Conservation (phyloP, 1,140 invertebrate species). For the Schlechtendalia chinensis region DNA sequence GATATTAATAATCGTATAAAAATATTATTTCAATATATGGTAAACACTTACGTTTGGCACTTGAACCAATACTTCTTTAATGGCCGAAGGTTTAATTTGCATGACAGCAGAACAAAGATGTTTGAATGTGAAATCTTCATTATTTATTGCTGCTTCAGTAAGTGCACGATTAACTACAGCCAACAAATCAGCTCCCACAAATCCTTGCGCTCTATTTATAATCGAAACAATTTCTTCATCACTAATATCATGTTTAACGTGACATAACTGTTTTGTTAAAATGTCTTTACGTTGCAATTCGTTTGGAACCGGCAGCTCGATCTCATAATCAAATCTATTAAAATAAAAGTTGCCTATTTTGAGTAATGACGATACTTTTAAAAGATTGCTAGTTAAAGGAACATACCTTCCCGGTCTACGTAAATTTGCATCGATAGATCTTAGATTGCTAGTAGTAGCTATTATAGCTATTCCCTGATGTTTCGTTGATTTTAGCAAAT, state of each 20-base stretch:
- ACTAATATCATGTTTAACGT: conserved; percentile 61
- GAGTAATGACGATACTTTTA: not conserved
- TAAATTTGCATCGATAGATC: conserved; percentile 69
- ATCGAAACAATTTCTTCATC: conserved; percentile 64
- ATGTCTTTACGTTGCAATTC: conserved; percentile 67
- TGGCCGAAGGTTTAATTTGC: conserved; percentile 79
- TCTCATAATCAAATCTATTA: conserved; percentile 75
- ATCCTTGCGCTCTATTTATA: conserved; percentile 76
- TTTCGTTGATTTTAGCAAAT: conserved; percentile 63
- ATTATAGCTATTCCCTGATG: conserved; percentile 65
- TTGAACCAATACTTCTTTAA: conserved; percentile 85
- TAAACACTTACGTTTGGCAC: conserved; percentile 67
- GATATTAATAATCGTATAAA: not conserved
- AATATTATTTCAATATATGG: not conserved
- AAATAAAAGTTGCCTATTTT: conserved; percentile 24
- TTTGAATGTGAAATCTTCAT: conserved; percentile 25
- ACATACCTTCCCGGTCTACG: conserved; percentile 66
- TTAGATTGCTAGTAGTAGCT: conserved; percentile 71
- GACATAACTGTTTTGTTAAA: conserved; percentile 63
- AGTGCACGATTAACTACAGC: conserved; percentile 72
- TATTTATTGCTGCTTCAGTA: conserved; percentile 59
- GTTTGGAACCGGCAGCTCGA: conserved; percentile 80
- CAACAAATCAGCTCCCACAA: conserved; percentile 81
- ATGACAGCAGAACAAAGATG: conserved; percentile 68
- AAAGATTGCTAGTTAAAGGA: not conserved